Percentiles rank a stretch among this genome's conserved stretches.
phyloP scores from a whole-genome alignment of 2,888 invertebrate species.

The Amiota communis region DNA sequence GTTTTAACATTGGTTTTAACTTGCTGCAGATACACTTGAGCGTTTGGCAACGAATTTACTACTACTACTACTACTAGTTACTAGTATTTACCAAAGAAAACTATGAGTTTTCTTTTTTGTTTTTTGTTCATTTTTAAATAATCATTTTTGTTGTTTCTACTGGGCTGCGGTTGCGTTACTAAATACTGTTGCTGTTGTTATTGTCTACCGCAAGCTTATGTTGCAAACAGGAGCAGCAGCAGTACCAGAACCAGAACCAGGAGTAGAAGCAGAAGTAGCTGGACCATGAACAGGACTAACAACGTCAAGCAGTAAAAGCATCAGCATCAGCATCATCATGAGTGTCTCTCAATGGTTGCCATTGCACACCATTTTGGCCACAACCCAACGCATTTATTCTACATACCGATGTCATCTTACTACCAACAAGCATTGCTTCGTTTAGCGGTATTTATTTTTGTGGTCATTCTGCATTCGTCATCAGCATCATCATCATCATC shows the following conservation, averaged over 20 bases:
- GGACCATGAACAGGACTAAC: neutral
- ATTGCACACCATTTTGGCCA: conserved; percentile 2
- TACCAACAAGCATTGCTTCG: neutral
- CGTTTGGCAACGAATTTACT: conserved; percentile 12
- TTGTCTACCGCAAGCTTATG: conserved; percentile 12
- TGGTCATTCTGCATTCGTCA: neutral
- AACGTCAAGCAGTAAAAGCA: too few relatives aligned
- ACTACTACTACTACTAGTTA: too few relatives aligned
- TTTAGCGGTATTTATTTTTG: conserved; percentile 23
- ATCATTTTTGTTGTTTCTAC: conserved; percentile 26
- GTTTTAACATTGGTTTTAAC: conserved; percentile 12
- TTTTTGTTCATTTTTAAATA: neutral
- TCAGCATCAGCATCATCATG: too few relatives aligned
- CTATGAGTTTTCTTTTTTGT: conserved; percentile 18
- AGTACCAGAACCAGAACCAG: neutral
- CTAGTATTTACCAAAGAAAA: conserved; percentile 17
- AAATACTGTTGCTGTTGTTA: conserved; percentile 32
- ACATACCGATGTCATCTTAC: too few relatives aligned
- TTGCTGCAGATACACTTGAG: conserved; percentile 19
- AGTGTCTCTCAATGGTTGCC: neutral
- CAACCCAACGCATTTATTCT: neutral
- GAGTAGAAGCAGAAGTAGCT: neutral
- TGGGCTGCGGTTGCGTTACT: conserved; percentile 21
- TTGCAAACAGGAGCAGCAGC: neutral
- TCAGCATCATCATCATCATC: too few relatives aligned